Conservation (phyloP, 2,797 vertebrate species). For the Sparidentex hasta region DNA sequence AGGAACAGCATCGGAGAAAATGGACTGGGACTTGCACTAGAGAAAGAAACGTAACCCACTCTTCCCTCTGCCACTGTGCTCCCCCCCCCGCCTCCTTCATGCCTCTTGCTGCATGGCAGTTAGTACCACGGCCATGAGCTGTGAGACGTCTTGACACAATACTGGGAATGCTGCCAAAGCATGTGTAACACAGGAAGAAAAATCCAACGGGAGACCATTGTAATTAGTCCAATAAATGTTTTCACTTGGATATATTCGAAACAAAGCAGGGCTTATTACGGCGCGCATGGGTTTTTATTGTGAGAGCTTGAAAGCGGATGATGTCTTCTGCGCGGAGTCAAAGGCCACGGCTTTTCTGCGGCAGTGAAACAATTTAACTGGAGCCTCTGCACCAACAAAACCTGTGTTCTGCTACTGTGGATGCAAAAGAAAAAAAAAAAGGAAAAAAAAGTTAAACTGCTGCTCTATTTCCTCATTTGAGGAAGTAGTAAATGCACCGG, state of each 20-base stretch:
- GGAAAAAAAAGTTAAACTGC: slow-evolving; percentile 38
- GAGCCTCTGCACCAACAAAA: slow-evolving; percentile 69
- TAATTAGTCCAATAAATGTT: slow-evolving; percentile 90
- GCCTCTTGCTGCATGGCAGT: slow-evolving; percentile 34
- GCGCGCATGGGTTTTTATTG: slow-evolving; percentile 80
- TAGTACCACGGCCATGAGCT: slow-evolving; percentile 52
- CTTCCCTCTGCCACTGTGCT: neutral
- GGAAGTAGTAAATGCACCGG: slow-evolving; percentile 74
- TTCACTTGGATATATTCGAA: slow-evolving; percentile 85
- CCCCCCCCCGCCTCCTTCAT: neutral
- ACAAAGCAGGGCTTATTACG: slow-evolving; percentile 85
- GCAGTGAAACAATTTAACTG: slow-evolving; percentile 83
- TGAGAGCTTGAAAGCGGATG: slow-evolving; percentile 78
- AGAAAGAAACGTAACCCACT: neutral
- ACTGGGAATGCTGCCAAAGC: slow-evolving; percentile 83
- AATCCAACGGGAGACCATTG: slow-evolving; percentile 80
- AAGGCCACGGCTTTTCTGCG: slow-evolving; percentile 78
- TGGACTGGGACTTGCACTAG: neutral
- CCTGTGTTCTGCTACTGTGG: slow-evolving; percentile 50
- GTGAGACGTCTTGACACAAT: slow-evolving; percentile 76
- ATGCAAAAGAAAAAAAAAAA: slow-evolving; percentile 23
- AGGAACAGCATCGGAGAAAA: neutral
- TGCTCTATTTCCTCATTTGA: slow-evolving; percentile 50
- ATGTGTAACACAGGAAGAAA: slow-evolving; percentile 85
- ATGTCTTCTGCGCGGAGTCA: slow-evolving; percentile 82